A percentile compares a stretch with the other conserved stretches of the same genome.
Conservation (phyloP, 2,888 invertebrate genomes). For the Drosophila maculinotata region DNA sequence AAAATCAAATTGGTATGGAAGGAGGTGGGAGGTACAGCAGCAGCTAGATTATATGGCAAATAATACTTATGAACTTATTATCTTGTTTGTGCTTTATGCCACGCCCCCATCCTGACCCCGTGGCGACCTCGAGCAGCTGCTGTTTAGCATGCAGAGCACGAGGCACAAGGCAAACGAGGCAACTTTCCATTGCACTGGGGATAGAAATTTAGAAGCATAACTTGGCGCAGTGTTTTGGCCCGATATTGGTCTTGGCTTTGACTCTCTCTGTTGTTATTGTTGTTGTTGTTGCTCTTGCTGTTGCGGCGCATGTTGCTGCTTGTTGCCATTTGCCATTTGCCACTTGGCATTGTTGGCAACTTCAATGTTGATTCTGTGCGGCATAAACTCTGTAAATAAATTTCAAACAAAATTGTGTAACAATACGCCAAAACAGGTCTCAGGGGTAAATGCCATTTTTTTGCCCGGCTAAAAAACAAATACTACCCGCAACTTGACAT, state of each 20-base stretch:
- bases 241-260: slow-evolving; percentile 68
- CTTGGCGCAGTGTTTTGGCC: slow-evolving; percentile 66
- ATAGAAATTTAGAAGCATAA: slow-evolving; percentile 77
- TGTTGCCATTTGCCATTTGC: slow-evolving; percentile 23
- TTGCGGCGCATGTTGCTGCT: slow-evolving; percentile 23
- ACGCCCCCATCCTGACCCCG: slow-evolving; percentile 20
- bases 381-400: slow-evolving; percentile 80
- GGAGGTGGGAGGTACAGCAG: background rate
- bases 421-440: slow-evolving; percentile 76
- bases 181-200: slow-evolving; percentile 65
- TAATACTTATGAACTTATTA: slow-evolving; percentile 81
- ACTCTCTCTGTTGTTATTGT: slow-evolving; percentile 21
- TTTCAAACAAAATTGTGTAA: slow-evolving; percentile 80
- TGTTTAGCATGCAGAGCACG: slow-evolving; percentile 75
- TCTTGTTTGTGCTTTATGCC: slow-evolving; percentile 73
- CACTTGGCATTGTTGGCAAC: slow-evolving; percentile 66
- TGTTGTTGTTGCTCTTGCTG: slow-evolving; percentile 20
- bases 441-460: slow-evolving; percentile 57
- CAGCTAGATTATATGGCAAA: slow-evolving; percentile 67
- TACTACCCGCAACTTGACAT: slow-evolving; percentile 41
- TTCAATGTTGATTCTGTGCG: slow-evolving; percentile 77
- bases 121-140: slow-evolving; percentile 20
- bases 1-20: slow-evolving; percentile 56
- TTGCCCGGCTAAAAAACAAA: slow-evolving; percentile 40
- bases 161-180: slow-evolving; percentile 33